phyloP scores from a whole-genome alignment of 2,888 invertebrate species.

The Eueremaeus valkanovi region DNA sequence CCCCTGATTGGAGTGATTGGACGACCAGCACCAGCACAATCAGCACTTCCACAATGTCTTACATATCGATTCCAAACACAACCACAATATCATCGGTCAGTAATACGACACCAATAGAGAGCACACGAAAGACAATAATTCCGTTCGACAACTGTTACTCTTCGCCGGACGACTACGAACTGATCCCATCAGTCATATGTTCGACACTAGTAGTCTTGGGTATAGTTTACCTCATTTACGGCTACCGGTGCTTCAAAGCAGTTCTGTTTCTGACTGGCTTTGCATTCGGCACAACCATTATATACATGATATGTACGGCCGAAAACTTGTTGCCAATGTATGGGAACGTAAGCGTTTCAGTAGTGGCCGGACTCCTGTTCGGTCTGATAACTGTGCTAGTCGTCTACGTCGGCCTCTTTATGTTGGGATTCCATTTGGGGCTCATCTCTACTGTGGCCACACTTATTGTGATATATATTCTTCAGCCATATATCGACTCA shows the following conservation, averaged over 20 bases:
- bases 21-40: neutral
- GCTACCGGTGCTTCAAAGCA: slow-evolving; percentile 81
- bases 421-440: slow-evolving; percentile 74
- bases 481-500: slow-evolving; percentile 34
- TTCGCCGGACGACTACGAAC: slow-evolving; percentile 59
- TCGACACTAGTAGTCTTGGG: slow-evolving; percentile 73
- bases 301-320: slow-evolving; percentile 59
- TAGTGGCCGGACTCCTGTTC: slow-evolving; percentile 69
- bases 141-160: slow-evolving; percentile 6
- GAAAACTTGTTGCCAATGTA: slow-evolving; percentile 47
- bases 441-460: slow-evolving; percentile 54
- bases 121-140: neutral
- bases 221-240: slow-evolving; percentile 67
- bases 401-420: slow-evolving; percentile 74
- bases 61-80: slow-evolving; percentile 6
- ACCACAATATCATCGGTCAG: neutral
- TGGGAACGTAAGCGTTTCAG: slow-evolving; percentile 62
- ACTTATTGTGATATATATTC: slow-evolving; percentile 49
- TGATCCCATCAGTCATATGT: slow-evolving; percentile 63
- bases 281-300: slow-evolving; percentile 74
- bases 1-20: neutral
- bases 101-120: neutral
- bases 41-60: slow-evolving; percentile 5
- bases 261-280: slow-evolving; percentile 83
- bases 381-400: slow-evolving; percentile 76